Conservation (phyloP, 2,888 invertebrate species). For the Oxytorus armatus region DNA sequence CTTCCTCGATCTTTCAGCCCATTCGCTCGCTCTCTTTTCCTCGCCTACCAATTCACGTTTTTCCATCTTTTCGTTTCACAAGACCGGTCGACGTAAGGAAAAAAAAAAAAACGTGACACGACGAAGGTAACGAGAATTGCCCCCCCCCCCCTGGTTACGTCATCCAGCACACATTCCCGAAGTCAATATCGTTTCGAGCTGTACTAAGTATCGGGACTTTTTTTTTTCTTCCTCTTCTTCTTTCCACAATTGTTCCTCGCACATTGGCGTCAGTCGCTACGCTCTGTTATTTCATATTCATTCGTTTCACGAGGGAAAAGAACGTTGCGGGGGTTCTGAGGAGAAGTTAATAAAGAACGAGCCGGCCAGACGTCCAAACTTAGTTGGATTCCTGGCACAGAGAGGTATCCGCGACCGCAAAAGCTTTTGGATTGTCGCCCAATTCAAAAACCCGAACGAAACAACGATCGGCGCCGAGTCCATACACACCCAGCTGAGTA, state of each 20-base stretch:
- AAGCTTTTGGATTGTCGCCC: slow-evolving; percentile 58
- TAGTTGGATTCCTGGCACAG: neutral
- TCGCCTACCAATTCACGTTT: slow-evolving; percentile 9
- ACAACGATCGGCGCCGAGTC: slow-evolving; percentile 59
- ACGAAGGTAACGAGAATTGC: slow-evolving; percentile 66
- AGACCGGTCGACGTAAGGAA: slow-evolving; percentile 1
- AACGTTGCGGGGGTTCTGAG: slow-evolving; percentile 1
- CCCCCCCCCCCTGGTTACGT: slow-evolving; percentile 71
- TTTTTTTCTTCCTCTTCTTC: slow-evolving; percentile 6
- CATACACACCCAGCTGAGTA: slow-evolving; percentile 69
- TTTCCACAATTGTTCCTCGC: slow-evolving; percentile 9
- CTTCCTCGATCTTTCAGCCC: slow-evolving; percentile 46
- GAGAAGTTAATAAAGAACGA: slow-evolving; percentile 45
- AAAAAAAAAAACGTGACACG: slow-evolving; percentile 19
- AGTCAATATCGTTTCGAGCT: slow-evolving; percentile 31
- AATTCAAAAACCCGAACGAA: slow-evolving; percentile 21
- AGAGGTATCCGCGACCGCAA: slow-evolving; percentile 1
- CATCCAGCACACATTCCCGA: slow-evolving; percentile 55
- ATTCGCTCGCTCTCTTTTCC: slow-evolving; percentile 27
- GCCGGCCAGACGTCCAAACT: slow-evolving; percentile 46
- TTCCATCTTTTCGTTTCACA: slow-evolving; percentile 21
- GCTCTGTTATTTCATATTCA: slow-evolving; percentile 35
- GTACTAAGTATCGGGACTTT: neutral
- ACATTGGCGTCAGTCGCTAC: neutral
- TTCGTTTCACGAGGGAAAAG: neutral